Evolutionary conservation across 2,888 invertebrate genomes (phyloP).

Genomic region (Caenorhabditis sp.): DNA sequence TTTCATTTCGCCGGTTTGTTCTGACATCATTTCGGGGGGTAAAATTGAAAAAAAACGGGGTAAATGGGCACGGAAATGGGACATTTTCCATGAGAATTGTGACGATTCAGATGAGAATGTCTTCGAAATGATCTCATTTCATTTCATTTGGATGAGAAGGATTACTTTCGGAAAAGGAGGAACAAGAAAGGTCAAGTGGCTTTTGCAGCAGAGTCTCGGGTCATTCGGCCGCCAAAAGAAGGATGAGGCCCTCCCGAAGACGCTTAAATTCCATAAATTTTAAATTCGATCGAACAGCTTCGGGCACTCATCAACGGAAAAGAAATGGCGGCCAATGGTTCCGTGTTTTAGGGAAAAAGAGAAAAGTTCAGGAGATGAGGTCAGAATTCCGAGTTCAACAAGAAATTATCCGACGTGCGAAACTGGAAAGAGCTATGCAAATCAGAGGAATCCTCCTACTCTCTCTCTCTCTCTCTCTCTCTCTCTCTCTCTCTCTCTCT

Average conservation of each 20-base stretch:
- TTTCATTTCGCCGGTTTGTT: constrained; percentile 27
- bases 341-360: not conserved
- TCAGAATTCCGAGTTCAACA: too few relatives aligned
- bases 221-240: constrained; percentile 16
- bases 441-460: too few relatives aligned
- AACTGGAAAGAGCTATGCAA: too few relatives aligned
- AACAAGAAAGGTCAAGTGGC: constrained; percentile 26
- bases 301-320: constrained; percentile 25
- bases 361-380: too few relatives aligned
- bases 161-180: constrained; percentile 9
- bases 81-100: not conserved
- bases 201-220: constrained; percentile 29
- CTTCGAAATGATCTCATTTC: too few relatives aligned
- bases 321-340: not conserved
- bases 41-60: constrained; percentile 23
- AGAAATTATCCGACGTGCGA: too few relatives aligned
- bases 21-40: constrained; percentile 39
- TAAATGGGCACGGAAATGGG: constrained; percentile 21
- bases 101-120: not conserved
- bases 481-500: too few relatives aligned
- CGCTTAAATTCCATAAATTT: constrained; percentile 48
- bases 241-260: too few relatives aligned
- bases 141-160: not conserved
- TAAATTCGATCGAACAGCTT: constrained; percentile 47
- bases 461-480: too few relatives aligned